Evolutionary conservation across 1,140 invertebrate species (phyloP), one percentile per base, ranked within the genome.

Genomic region (Drosophila simulans): DNA sequence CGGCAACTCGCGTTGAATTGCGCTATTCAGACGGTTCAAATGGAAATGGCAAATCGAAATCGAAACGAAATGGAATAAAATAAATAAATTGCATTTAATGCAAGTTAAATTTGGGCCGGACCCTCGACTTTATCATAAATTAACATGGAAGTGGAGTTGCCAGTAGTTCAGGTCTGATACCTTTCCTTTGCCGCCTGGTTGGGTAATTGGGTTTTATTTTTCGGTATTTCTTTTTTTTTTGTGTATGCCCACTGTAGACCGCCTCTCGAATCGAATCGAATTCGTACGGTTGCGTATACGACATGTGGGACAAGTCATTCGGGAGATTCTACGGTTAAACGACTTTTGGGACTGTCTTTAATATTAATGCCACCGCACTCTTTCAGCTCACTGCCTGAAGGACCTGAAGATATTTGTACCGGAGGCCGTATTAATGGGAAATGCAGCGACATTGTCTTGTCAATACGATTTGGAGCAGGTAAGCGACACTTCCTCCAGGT

Each of bases 381-480:
- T 25, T 55, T 39, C 37, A 92, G 92, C 66, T 35, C 81, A 92
- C 55, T 92, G 95, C n/a, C 92, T 97, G 31, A 94, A 94, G 75
- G 95, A 96, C 78, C 92, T 97, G 75, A 94, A 94, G 77, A 96
- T 97, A 90, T 94, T 94, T 51, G 95, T 96, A n/a, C 96, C 96
- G 11, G 92, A 94, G 52, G 95, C 95, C 39, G 95, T 96, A 31
- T 93, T 95, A 77, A 94, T 95, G 31, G 96, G 96, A 11, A 95
- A 96, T 43, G 94, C 95, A 10, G 95, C 95, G 22, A 94, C 94
- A 48, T 93, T 97, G 48, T 94, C 95, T 15, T 97, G 97, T 92
- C 94, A 95, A 77, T 97, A 97, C 91, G 96, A 97, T 89, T 93
- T 97, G 64, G 95, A 97, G 77, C 95, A 94, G 85, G 92, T 92